These are phyloP conservation scores for Xestoiulus laeticollis DNA, from an alignment of 2,888 invertebrate species.

Conservation along the genomic window DNA sequence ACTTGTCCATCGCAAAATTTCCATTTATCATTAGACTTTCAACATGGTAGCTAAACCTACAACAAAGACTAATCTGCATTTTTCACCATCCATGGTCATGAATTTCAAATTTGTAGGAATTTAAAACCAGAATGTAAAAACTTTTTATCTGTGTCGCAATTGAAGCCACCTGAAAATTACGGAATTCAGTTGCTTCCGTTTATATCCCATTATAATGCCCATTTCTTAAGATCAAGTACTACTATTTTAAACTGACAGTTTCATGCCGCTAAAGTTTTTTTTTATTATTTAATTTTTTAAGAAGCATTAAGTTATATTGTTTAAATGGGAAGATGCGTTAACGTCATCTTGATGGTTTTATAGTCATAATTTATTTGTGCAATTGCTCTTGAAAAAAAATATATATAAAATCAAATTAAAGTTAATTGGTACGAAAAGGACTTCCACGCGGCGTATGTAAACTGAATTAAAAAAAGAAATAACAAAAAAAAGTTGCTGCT, in stretches of 20 bases:
- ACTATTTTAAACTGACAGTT: neutral
- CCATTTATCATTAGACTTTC: too few species aligned
- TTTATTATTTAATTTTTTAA: neutral
- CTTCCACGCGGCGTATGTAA: neutral
- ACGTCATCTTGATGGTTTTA: conserved; percentile 19
- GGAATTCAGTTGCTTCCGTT: too few species aligned
- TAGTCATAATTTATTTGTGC: neutral
- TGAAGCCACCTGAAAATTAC: too few species aligned
- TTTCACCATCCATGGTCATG: too few species aligned
- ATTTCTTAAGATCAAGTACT: too few species aligned
- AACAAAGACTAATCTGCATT: too few species aligned
- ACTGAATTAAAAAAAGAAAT: neutral
- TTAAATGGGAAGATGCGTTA: conserved; percentile 5
- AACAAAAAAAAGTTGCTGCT: neutral
- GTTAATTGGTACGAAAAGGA: conserved; percentile 5
- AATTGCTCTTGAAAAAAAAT: neutral
- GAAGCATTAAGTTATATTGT: neutral
- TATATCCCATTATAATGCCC: too few species aligned
- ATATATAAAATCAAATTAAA: neutral
- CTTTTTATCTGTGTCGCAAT: too few species aligned
- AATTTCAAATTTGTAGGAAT: too few species aligned
- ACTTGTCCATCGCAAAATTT: too few species aligned
- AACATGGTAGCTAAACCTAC: too few species aligned
- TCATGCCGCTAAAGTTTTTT: neutral
- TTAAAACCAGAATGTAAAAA: too few species aligned